Evolutionary conservation across 2,888 invertebrate genomes (phyloP).

Genomic region (Dasysyrphus tricinctus): DNA sequence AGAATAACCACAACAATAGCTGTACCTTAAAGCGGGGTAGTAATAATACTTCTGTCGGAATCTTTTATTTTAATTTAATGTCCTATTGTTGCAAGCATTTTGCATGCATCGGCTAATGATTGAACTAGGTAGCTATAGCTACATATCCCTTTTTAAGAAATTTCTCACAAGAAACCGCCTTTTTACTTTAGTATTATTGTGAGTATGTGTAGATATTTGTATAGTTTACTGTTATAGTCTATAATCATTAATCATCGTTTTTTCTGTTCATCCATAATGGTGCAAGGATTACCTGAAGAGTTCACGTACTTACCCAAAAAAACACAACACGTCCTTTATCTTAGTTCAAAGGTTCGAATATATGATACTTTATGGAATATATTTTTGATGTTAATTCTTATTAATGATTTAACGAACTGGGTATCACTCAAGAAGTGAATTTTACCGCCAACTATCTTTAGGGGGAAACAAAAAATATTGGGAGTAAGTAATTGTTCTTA

Average conservation of each 20-base stretch:
- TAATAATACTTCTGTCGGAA: constrained; percentile 36
- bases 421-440: constrained; percentile 3
- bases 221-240: constrained; percentile 48
- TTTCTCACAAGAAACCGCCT: constrained; percentile 37
- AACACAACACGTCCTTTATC: constrained; percentile 43
- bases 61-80: constrained; percentile 33
- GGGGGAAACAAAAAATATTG: not conserved
- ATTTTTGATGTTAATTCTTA: constrained; percentile 61
- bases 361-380: constrained; percentile 21
- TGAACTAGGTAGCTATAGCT: not conserved
- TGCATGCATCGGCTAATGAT: constrained; percentile 46
- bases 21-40: not conserved
- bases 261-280: not conserved
- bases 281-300: constrained; percentile 43
- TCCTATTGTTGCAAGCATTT: constrained; percentile 33
- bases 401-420: constrained; percentile 48
- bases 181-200: constrained; percentile 2
- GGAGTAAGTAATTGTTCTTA: not conserved
- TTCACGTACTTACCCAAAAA: not conserved
- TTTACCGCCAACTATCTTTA: constrained; percentile 32
- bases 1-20: not conserved
- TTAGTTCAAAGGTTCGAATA: constrained; percentile 35
- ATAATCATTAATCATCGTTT: constrained; percentile 51
- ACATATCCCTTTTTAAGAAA: not conserved
- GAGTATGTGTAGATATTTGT: constrained; percentile 6